phyloP scores from a whole-genome alignment of 2,888 invertebrate species.

The Ischnura elegans region DNA sequence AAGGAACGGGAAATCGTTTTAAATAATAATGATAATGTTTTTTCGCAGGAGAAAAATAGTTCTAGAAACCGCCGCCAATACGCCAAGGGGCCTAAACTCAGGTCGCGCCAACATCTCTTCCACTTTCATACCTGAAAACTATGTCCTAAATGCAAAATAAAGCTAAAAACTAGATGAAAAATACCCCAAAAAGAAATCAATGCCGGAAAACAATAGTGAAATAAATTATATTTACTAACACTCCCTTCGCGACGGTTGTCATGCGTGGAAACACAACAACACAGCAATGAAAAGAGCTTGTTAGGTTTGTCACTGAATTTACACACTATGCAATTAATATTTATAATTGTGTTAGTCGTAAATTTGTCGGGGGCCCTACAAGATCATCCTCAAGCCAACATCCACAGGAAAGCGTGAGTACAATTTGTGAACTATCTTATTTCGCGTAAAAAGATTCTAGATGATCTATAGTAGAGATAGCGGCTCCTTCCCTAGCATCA shows the following conservation, averaged over 20 bases:
- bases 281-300: neutral
- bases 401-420: neutral
- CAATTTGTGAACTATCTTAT: neutral
- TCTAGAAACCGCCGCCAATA: too few species aligned
- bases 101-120: too few species aligned
- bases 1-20: too few species aligned
- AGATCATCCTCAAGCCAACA: neutral
- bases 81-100: too few species aligned
- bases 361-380: neutral
- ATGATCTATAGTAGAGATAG: too few species aligned
- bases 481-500: too few species aligned
- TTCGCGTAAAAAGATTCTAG: neutral
- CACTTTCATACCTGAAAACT: too few species aligned
- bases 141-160: too few species aligned
- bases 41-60: too few species aligned
- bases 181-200: neutral
- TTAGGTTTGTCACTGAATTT: neutral
- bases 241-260: neutral
- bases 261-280: neutral
- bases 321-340: slow-evolving; percentile 35
- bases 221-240: neutral
- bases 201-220: neutral
- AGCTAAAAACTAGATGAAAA: neutral
- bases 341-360: slow-evolving; percentile 4
- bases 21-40: too few species aligned